Percentiles rank a stretch among this genome's conserved stretches.
Conservation (phyloP, 2,113 vertebrate genomes). For the Ptilorrhoa leucosticta region DNA sequence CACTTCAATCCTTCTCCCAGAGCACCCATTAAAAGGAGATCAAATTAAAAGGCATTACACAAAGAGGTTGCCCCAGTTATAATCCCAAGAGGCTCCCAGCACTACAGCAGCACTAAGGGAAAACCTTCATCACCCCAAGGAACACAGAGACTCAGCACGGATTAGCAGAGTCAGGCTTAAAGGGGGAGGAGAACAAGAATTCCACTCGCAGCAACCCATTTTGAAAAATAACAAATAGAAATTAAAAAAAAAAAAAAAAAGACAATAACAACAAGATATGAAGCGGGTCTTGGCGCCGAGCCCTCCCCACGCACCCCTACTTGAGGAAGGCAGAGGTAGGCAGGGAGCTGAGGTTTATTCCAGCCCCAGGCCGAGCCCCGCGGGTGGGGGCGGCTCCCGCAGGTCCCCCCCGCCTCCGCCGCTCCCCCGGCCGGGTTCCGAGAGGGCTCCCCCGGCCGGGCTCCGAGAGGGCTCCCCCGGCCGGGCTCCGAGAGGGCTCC, state of each 20-base stretch:
- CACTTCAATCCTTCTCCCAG: background rate
- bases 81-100: background rate
- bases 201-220: background rate
- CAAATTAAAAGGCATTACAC: background rate
- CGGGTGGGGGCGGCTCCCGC: background rate
- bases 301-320: background rate
- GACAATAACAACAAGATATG: fast-evolving
- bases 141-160: background rate
- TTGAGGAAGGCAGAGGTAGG: too few species aligned
- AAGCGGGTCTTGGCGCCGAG: background rate
- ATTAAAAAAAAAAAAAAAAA: background rate
- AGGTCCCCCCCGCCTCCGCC: background rate
- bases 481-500: too few species aligned
- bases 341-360: background rate
- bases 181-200: background rate
- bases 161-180: background rate
- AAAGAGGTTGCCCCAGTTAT: background rate
- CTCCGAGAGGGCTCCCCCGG: background rate
- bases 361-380: background rate
- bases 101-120: background rate
- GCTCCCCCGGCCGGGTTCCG: background rate
- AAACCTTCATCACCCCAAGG: background rate
- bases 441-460: background rate
- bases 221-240: background rate
- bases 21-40: background rate